These are phyloP conservation scores for Ptilodon capucinus DNA, from an alignment of 2,888 invertebrate species.

Conservation along the genomic window DNA sequence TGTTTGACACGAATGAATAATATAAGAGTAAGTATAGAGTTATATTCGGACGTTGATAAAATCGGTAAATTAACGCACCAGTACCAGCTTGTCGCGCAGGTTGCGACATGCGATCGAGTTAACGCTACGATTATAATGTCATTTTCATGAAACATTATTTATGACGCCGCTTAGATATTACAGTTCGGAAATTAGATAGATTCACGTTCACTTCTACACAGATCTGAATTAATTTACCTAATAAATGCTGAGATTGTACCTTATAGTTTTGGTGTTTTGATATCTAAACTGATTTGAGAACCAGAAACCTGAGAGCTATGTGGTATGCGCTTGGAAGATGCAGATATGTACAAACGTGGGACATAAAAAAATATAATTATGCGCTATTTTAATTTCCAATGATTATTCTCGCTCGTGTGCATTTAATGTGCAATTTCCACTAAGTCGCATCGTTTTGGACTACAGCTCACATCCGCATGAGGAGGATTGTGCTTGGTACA, in stretches of 20 bases:
- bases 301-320: too few species aligned
- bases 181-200: neutral
- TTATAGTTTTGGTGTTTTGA: too few species aligned
- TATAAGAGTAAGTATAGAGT: slow-evolving; percentile 16
- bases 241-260: neutral
- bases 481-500: too few species aligned
- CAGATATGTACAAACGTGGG: too few species aligned
- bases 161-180: neutral
- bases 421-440: too few species aligned
- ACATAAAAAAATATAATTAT: too few species aligned
- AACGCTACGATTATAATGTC: slow-evolving; percentile 1
- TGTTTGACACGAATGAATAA: slow-evolving; percentile 9
- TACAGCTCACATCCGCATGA: too few species aligned
- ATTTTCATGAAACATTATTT: slow-evolving; percentile 2
- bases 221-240: neutral
- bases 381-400: too few species aligned
- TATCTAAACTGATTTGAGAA: too few species aligned
- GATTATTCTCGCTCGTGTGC: too few species aligned
- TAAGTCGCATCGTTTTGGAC: too few species aligned
- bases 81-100: neutral
- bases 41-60: slow-evolving; percentile 15
- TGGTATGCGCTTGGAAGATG: too few species aligned
- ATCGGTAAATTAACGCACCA: slow-evolving; percentile 15
- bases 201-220: neutral
- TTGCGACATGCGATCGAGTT: neutral